Evolutionary conservation across 2,113 vertebrate genomes (phyloP).

Genomic region (Myxocyprinus asiaticus): DNA sequence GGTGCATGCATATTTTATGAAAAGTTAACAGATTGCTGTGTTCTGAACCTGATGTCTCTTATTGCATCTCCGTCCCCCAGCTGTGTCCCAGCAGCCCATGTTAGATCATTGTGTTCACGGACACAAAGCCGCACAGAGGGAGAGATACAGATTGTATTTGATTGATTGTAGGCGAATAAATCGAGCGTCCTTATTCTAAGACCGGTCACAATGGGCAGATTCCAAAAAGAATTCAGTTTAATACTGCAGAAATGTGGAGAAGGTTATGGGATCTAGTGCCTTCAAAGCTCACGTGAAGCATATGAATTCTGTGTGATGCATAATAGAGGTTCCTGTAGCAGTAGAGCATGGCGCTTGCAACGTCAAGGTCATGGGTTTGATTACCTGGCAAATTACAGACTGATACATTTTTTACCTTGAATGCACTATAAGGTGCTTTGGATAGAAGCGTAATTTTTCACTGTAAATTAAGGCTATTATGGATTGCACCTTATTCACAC

Average conservation of each 20-base stretch:
- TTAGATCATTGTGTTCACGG: constrained; percentile 33
- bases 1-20: constrained; percentile 23
- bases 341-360: no score
- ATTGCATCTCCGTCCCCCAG: constrained; percentile 37
- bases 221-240: constrained; percentile 2
- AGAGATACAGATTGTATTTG: constrained; percentile 30
- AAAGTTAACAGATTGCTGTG: constrained; percentile 25
- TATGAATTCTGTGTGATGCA: no score
- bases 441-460: no score
- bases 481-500: no score
- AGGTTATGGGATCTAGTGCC: no score
- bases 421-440: no score
- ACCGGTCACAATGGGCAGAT: background rate
- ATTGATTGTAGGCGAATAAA: background rate
- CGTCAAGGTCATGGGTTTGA: no score
- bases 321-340: no score
- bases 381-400: no score
- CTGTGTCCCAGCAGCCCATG: constrained; percentile 30
- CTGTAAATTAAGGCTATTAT: no score
- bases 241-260: background rate
- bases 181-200: background rate
- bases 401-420: no score
- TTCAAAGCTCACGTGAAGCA: no score
- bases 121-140: background rate
- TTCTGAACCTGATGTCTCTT: constrained; percentile 25